These are phyloP conservation scores for Dorcus hopei DNA, from an alignment of 2,888 invertebrate species.

Conservation along the genomic window DNA sequence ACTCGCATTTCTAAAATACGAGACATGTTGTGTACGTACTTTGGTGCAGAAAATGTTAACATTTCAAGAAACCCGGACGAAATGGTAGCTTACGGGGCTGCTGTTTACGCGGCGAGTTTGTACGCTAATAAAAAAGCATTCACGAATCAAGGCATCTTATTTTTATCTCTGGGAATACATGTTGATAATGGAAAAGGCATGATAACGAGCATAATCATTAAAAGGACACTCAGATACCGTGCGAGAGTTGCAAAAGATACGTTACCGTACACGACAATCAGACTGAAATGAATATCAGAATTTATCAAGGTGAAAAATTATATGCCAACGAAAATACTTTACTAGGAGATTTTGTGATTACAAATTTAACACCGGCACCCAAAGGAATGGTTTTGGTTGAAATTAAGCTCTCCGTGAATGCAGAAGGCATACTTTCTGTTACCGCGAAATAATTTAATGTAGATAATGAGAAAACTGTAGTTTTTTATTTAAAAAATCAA, in stretches of 20 bases:
- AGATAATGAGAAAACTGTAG: neutral
- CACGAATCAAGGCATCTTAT: neutral
- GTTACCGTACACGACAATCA: no score
- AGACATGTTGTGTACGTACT: slow-evolving; percentile 23
- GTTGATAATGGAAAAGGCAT: slow-evolving; percentile 8
- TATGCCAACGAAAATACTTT: slow-evolving; percentile 1
- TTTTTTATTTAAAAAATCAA: no score
- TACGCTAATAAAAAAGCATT: slow-evolving; percentile 15
- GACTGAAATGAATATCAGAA: no score
- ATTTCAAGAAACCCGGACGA: slow-evolving; percentile 31
- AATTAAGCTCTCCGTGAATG: slow-evolving; percentile 4
- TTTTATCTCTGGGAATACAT: slow-evolving; percentile 17
- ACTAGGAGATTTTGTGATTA: slow-evolving; percentile 1
- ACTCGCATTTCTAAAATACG: slow-evolving; percentile 33
- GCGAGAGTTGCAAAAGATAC: no score
- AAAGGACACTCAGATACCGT: slow-evolving; percentile 24
- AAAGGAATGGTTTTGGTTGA: neutral
- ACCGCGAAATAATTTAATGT: neutral
- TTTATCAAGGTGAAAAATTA: slow-evolving; percentile 1
- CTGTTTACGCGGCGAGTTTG: slow-evolving; percentile 27
- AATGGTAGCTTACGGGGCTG: slow-evolving; percentile 33
- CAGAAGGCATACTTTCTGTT: slow-evolving; percentile 1
- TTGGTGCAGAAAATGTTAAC: slow-evolving; percentile 24
- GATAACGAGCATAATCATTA: slow-evolving; percentile 25
- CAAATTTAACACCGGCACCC: neutral